Base-by-base conservation (phyloP, 2,797 vertebrate genomes). In the Pteropus rufus region DNA sequence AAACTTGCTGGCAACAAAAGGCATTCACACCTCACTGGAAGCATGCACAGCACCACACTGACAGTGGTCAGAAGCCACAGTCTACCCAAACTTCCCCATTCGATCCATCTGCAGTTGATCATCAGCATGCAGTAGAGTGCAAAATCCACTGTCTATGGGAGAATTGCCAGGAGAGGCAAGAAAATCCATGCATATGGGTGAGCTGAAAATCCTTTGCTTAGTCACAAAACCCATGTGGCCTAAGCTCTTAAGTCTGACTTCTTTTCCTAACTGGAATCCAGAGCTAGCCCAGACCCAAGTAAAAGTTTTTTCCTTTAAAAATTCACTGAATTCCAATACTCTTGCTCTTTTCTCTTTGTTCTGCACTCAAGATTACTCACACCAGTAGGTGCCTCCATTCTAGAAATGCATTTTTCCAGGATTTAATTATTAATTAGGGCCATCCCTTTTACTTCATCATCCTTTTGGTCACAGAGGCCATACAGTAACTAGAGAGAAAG, bases 261-360 rank as follows among this genome's bases (percentile, higher is more conserved):
- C 15, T 31, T 79, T 75, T 72, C 86, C 77, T 46, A 70, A 52
- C 52, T 91, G 29, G 34, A 24, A 77, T 81, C 14, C 46, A 72
- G 8, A 77, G 9, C 41, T 75, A 54, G 41, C 44, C 19, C 39
- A 86, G 19, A 4, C 10, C 39, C 46, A 41, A 70, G 34, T 15
- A 58, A 82, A 86, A 54, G 4, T 16, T 60, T 16, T 60, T 44
- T 54, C 24, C 31, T 52, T 83, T 62, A 69, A 70, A 86, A 83
- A 23, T 41, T 23, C 75, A 82, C 60, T 89, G 49, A 94, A 52
- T 52, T 88, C 85, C 44, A 49, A 39, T 23, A 79, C 14, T 73
- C 34, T 83, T 69, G 24, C 23, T 77, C 24, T 90, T 62, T 54
- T 41, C 31, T 72, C 41, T 84, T 75, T 34, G 7, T 65, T 77